phyloP scores from a whole-genome alignment of 2,113 vertebrate genomes.

The Clarias gariepinus region DNA sequence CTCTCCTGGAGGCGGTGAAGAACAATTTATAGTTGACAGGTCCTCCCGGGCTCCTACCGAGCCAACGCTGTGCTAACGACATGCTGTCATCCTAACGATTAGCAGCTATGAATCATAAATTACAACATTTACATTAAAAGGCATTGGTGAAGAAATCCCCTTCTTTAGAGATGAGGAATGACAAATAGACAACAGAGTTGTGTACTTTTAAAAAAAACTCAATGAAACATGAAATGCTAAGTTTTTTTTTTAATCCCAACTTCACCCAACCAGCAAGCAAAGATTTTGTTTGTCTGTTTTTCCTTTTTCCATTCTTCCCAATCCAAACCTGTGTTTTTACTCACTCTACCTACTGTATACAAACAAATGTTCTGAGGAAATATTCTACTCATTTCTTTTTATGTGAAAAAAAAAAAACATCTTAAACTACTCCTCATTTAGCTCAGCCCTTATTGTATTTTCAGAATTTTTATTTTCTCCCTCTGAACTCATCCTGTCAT shows the following conservation, averaged over 20 bases:
- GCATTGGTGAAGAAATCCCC: neutral
- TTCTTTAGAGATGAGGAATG: neutral
- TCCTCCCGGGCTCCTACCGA: neutral
- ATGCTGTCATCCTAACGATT: neutral
- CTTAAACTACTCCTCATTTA: neutral
- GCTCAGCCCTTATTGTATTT: neutral
- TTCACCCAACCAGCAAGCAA: neutral
- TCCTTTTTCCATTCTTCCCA: neutral
- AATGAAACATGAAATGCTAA: neutral
- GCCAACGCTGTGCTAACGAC: neutral
- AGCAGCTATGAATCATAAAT: slow-evolving; percentile 15
- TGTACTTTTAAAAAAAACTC: too few species aligned
- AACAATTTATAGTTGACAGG: slow-evolving; percentile 7
- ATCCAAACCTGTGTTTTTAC: neutral
- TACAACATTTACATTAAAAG: neutral
- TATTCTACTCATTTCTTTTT: neutral
- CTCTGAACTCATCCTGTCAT: neutral
- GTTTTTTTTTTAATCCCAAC: slow-evolving; percentile 12
- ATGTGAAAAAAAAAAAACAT: neutral
- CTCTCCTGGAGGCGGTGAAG: slow-evolving; percentile 15
- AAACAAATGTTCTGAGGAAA: neutral
- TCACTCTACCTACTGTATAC: neutral
- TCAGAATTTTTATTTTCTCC: neutral
- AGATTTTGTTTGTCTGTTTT: neutral
- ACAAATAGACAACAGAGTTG: neutral